phyloP scores from a whole-genome alignment of 2,888 invertebrate genomes.

The Phorcus lineatus region DNA sequence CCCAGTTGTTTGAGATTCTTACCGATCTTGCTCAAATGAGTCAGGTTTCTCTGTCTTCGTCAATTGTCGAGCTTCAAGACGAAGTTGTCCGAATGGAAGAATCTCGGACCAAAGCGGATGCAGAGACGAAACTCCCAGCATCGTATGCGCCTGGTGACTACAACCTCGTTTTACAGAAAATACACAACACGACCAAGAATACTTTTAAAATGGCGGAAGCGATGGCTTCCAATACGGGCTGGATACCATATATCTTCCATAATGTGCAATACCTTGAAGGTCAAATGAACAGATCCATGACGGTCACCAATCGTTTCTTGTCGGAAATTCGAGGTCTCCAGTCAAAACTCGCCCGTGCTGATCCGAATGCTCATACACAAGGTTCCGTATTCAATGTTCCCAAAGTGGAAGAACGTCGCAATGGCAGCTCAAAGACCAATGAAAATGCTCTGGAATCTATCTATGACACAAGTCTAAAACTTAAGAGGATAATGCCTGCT shows the following conservation, averaged over 20 bases:
- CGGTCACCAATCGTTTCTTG: constrained; percentile 25
- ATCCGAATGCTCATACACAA: constrained; percentile 8
- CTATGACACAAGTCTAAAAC: constrained; percentile 51
- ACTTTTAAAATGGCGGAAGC: constrained; percentile 55
- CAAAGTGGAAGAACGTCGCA: background rate
- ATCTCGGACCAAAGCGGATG: constrained; percentile 23
- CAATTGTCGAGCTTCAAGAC: constrained; percentile 49
- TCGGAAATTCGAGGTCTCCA: background rate
- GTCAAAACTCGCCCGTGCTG: background rate
- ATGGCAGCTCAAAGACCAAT: background rate
- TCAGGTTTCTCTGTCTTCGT: constrained; percentile 49
- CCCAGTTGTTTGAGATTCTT: constrained; percentile 47
- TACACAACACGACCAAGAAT: constrained; percentile 56
- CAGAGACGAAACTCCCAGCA: background rate
- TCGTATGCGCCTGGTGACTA: background rate
- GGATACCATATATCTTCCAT: constrained; percentile 65
- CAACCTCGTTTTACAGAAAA: constrained; percentile 39
- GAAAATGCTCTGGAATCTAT: constrained; percentile 40
- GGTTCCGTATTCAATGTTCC: background rate
- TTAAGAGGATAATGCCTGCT: constrained; percentile 58
- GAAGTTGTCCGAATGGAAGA: constrained; percentile 54
- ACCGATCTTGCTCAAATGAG: constrained; percentile 60
- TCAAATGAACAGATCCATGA: constrained; percentile 56
- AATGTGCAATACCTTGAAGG: constrained; percentile 57
- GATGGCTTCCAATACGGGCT: constrained; percentile 56